Percentiles rank a stretch among this genome's conserved stretches.
Conservation (phyloP, 2,797 vertebrate genomes). For the Capromys pilorides region DNA sequence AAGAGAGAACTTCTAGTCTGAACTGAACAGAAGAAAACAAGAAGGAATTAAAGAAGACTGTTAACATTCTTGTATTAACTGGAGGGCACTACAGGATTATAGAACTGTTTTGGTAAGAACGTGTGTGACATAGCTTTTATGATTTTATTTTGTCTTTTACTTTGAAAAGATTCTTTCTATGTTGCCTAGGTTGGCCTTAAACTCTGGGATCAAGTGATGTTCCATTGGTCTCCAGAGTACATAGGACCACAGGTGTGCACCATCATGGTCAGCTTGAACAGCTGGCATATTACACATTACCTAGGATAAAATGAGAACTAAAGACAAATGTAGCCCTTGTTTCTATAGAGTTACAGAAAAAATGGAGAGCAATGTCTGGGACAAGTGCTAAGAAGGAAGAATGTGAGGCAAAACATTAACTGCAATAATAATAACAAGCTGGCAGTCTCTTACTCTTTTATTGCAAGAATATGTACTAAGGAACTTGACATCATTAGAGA, state of each 20-base stretch:
- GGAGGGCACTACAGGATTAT: not conserved
- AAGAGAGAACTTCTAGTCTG: not conserved
- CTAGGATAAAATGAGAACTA: not conserved
- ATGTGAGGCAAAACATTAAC: not conserved
- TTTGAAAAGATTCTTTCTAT: not conserved
- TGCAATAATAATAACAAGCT: not conserved
- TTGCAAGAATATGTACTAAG: not conserved
- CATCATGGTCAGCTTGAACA: not conserved
- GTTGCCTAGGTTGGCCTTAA: not conserved
- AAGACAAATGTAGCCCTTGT: conserved; percentile 7
- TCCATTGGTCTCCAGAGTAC: not conserved
- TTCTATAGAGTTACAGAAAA: not conserved
- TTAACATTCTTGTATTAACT: not conserved
- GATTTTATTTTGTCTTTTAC: not conserved
- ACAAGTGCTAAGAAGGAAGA: conserved; percentile 31
- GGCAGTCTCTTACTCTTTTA: not conserved
- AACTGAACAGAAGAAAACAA: not conserved
- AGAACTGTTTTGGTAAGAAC: not conserved
- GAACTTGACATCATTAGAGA: conserved; percentile 27
- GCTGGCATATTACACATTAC: not conserved
- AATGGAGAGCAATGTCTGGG: not conserved
- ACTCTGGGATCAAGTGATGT: not conserved
- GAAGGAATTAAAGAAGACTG: not conserved
- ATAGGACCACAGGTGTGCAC: not conserved
- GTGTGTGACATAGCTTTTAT: not conserved